These are phyloP conservation scores for Isurus oxyrinchus DNA, from an alignment of 2,113 vertebrate genomes.

Conservation along the genomic window DNA sequence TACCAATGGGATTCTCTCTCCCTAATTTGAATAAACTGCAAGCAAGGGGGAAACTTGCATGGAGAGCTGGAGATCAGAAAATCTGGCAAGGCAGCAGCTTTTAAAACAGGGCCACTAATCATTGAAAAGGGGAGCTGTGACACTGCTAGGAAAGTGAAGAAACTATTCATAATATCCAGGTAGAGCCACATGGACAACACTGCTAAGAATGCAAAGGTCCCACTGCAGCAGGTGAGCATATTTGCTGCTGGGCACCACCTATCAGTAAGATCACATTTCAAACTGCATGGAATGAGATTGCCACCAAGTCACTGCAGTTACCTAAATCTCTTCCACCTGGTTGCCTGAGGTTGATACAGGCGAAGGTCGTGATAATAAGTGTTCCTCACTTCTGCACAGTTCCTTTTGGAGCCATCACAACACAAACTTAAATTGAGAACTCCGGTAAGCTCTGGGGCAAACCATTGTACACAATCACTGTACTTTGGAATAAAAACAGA, in stretches of 20 bases:
- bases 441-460: background rate
- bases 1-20: background rate
- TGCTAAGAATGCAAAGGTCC: background rate
- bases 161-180: background rate
- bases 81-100: background rate
- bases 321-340: background rate
- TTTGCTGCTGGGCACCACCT: background rate
- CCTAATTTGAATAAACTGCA: background rate
- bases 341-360: background rate
- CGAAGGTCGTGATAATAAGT: background rate
- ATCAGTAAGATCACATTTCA: background rate
- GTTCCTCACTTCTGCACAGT: background rate
- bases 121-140: background rate
- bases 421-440: background rate
- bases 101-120: background rate
- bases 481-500: background rate
- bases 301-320: background rate
- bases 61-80: background rate
- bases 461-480: background rate
- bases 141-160: background rate
- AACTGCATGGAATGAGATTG: background rate
- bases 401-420: background rate
- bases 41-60: background rate
- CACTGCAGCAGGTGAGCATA: background rate
- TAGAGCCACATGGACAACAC: background rate